These are phyloP conservation scores for Amaurobius ferox DNA, from an alignment of 2,888 invertebrate genomes.

Conservation along the genomic window DNA sequence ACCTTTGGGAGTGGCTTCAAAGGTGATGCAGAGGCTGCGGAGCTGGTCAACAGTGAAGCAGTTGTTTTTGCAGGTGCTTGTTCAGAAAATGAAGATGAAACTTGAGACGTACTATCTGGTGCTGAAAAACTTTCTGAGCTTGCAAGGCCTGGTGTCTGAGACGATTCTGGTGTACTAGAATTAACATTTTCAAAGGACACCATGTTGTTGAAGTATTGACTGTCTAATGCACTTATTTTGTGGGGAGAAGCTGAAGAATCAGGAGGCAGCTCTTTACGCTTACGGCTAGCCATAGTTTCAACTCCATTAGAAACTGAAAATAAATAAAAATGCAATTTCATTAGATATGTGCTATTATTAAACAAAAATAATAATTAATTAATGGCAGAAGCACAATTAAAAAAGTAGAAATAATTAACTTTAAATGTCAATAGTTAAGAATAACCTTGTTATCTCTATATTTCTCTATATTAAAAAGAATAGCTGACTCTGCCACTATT, in stretches of 20 bases:
- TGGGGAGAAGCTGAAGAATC: conserved; percentile 24
- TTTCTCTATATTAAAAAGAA: too few species aligned
- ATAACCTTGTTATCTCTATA: too few species aligned
- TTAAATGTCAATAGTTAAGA: too few species aligned
- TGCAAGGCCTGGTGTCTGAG: conserved; percentile 12
- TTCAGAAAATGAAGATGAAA: conserved; percentile 35
- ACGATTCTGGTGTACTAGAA: conserved; percentile 21
- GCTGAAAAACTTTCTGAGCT: conserved; percentile 26
- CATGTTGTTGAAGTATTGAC: conserved; percentile 33
- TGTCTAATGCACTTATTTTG: conserved; percentile 42
- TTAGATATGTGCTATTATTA: not conserved
- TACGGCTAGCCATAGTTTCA: conserved; percentile 56
- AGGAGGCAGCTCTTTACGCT: conserved; percentile 37
- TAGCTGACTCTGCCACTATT: too few species aligned
- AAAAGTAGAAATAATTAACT: too few species aligned
- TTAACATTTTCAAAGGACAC: conserved; percentile 13
- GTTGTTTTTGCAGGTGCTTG: conserved; percentile 22
- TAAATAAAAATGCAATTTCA: too few species aligned
- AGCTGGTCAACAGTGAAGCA: not conserved
- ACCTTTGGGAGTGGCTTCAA: conserved; percentile 44
- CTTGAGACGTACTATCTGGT: conserved; percentile 23
- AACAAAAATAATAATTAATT: not conserved
- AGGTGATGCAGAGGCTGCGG: conserved; percentile 5
- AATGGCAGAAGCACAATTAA: not conserved
- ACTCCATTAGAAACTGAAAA: conserved; percentile 43